These are phyloP conservation scores for Neosilurus mollespiculum DNA, from an alignment of 2,797 vertebrate genomes.

Conservation along the genomic window DNA sequence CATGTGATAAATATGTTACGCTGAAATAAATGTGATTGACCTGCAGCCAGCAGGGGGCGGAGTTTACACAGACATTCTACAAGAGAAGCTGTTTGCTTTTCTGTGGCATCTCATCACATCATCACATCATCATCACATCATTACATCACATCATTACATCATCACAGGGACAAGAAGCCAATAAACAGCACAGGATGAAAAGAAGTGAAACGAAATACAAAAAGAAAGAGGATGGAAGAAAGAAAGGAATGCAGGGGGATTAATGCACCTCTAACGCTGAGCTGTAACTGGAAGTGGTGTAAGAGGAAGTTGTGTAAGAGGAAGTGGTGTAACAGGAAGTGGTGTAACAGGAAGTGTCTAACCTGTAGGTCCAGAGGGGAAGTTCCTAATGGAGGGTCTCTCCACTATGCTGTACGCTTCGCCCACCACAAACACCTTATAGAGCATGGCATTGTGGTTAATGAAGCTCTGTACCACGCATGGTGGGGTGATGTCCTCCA, in stretches of 20 bases:
- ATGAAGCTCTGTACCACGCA: slow-evolving; percentile 99
- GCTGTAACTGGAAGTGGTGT: background rate
- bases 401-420: slow-evolving; percentile 97
- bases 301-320: background rate
- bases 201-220: background rate
- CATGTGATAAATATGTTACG: too few species aligned
- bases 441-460: slow-evolving; percentile 95
- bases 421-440: slow-evolving; percentile 97
- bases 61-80: background rate
- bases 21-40: background rate
- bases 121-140: too few species aligned
- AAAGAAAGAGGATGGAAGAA: background rate
- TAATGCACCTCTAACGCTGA: background rate
- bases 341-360: slow-evolving; percentile 34
- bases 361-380: slow-evolving; percentile 93
- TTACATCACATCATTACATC: background rate
- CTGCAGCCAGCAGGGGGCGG: background rate
- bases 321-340: background rate
- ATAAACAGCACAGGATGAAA: background rate
- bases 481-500: slow-evolving; percentile 88
- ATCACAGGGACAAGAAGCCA: background rate
- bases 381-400: slow-evolving; percentile 95
- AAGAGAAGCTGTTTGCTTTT: background rate
- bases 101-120: background rate
- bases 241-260: background rate